phyloP scores from a whole-genome alignment of 2,113 vertebrate genomes.

The Callopanchax toddi region DNA sequence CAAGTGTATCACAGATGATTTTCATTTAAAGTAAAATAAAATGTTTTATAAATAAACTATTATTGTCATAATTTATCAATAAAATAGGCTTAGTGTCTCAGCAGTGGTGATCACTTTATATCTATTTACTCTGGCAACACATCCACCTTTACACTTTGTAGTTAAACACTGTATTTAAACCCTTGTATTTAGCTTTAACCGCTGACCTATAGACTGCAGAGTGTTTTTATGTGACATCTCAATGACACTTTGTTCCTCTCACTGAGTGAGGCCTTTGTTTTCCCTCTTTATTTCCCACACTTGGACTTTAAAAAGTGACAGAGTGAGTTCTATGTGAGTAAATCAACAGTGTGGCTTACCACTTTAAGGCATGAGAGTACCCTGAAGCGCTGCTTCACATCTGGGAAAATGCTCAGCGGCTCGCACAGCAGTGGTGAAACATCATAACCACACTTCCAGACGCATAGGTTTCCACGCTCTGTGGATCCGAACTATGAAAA shows the following conservation, averaged over 20 bases:
- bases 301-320: conserved; percentile 42
- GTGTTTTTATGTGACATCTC: background rate
- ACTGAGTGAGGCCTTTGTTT: background rate
- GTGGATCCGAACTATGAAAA: conserved; percentile 46
- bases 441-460: conserved; percentile 40
- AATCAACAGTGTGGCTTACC: conserved; percentile 47
- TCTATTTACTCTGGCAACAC: background rate
- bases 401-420: conserved; percentile 58
- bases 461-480: conserved; percentile 24
- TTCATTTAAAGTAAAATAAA: too few species aligned
- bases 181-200: conserved; percentile 7
- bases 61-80: background rate
- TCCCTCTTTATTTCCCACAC: conserved; percentile 12
- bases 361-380: conserved; percentile 43
- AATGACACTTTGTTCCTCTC: background rate
- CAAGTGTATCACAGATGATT: too few species aligned
- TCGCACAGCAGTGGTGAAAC: conserved; percentile 37
- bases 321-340: conserved; percentile 27
- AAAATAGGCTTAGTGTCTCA: background rate
- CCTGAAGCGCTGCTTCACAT: conserved; percentile 51
- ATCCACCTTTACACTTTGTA: background rate
- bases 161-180: background rate
- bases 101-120: background rate
- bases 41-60: background rate
- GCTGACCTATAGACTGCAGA: background rate